These are phyloP conservation scores for Tenthredo scrophulariae DNA, from an alignment of 2,888 invertebrate genomes.

Conservation along the genomic window DNA sequence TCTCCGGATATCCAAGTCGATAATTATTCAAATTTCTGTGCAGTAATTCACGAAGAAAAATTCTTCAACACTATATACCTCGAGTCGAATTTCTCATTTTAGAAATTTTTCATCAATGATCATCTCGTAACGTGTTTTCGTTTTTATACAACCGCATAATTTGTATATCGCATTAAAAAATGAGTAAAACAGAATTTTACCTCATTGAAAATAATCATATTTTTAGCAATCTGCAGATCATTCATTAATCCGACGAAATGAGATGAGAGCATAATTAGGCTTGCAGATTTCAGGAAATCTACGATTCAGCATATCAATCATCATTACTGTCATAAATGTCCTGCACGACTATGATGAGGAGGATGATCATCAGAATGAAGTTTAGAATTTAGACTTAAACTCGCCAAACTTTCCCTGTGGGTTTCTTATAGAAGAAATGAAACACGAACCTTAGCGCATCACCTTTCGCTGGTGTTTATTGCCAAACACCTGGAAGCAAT, in stretches of 20 bases:
- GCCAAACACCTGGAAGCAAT: slow-evolving; percentile 26
- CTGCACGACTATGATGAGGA: background rate
- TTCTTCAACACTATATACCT: background rate
- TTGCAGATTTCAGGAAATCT: background rate
- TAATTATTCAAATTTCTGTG: background rate
- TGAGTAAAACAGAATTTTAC: background rate
- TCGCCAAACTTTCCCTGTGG: background rate
- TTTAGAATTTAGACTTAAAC: slow-evolving; percentile 2
- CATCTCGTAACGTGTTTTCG: background rate
- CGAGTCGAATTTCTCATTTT: background rate
- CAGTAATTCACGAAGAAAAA: background rate
- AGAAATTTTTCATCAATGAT: background rate
- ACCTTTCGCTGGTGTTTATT: background rate
- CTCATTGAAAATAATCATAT: background rate
- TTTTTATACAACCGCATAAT: background rate
- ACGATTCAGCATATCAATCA: background rate
- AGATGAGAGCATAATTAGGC: background rate
- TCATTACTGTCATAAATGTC: slow-evolving; percentile 6
- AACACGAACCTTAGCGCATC: background rate
- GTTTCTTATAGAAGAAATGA: background rate
- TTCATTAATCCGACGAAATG: background rate
- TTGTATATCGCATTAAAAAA: background rate
- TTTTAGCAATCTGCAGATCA: background rate
- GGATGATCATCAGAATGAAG: background rate
- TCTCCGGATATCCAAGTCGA: background rate